Conservation (phyloP, 2,888 invertebrate genomes). For the Timema cristinae region DNA sequence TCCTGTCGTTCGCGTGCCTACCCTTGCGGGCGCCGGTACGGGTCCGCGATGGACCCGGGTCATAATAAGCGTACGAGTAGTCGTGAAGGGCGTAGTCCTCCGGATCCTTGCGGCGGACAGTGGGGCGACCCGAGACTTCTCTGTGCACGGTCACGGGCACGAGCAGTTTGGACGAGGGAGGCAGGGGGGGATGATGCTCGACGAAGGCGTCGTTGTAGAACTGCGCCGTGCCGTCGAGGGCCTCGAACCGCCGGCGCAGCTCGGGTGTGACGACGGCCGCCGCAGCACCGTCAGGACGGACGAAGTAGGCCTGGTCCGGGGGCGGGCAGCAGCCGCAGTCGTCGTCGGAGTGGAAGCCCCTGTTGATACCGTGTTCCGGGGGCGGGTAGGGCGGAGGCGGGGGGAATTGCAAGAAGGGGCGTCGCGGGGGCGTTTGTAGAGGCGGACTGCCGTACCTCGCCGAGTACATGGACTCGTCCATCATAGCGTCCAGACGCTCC, state of each 20-base stretch:
- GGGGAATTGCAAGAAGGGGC: constrained; percentile 61
- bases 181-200: neutral
- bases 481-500: constrained; percentile 4
- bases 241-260: neutral
- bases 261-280: neutral
- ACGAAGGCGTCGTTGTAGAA: constrained; percentile 4
- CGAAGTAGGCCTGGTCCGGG: constrained; percentile 32
- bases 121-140: neutral
- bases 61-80: constrained; percentile 82
- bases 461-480: neutral
- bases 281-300: neutral
- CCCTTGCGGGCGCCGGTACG: constrained; percentile 42
- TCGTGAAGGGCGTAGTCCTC: constrained; percentile 47
- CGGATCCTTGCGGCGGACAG: constrained; percentile 17
- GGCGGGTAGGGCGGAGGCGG: constrained; percentile 71
- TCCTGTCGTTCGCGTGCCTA: constrained; percentile 23
- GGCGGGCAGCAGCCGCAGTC: constrained; percentile 27
- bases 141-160: neutral
- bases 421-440: constrained; percentile 21
- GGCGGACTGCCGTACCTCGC: constrained; percentile 22
- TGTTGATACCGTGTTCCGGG: constrained; percentile 35
- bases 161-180: no score
- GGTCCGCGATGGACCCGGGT: constrained; percentile 56
- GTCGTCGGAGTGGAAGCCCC: constrained; percentile 11
- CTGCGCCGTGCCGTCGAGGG: constrained; percentile 4